Evolutionary conservation across 2,888 invertebrate genomes (phyloP), one percentile per base, ranked within the genome.

Genomic region (Scrobipalpa costella): DNA sequence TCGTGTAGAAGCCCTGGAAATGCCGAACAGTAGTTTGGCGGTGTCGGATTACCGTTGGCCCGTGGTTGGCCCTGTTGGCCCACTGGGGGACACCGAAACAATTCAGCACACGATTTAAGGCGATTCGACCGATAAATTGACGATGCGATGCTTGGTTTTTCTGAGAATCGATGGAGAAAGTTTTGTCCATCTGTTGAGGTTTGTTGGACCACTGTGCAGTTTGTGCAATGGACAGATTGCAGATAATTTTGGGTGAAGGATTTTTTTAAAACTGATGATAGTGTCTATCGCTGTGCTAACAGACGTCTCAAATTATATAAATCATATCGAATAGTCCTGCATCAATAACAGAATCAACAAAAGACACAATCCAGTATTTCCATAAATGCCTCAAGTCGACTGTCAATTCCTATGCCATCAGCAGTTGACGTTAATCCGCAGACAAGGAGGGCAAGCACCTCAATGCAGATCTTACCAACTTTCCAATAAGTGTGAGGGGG

Each of bases 11-110:
- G 88, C 90, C 90, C 75, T 84, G 79, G 73, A 85, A 88, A 85
- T 90, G 90, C 88, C 75, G 70, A 75, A 78, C 89, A 83, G 90
- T 91, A 91, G 90, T 88, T 85, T 77, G 85, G 81, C 77, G 88
- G 88, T 88, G 83, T 90, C 84, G 67, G 68, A 80, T 90, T 83
- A 67, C 86, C 15, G 55, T 55, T 55, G 33, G 55, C 21, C 44
- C 40, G n/a, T 6, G 2, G 44, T 44, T 44, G 44, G 15, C n/a
- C 44, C 15, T 44, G 68, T 59, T 64, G 75, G 69, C 69, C 66
- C 73, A 69, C 66, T 69, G 68, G 65, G 71, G 70, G 70, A 17
- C 62, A 55, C 62, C 27, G 34, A 55, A 34, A 55, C 55, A 55
- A 55, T 55, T 27, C 55, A 7, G 50, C 38, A 66, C 77, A 78